These are phyloP conservation scores for Drosophila atripex DNA, from an alignment of 2,888 invertebrate species.

Conservation along the genomic window DNA sequence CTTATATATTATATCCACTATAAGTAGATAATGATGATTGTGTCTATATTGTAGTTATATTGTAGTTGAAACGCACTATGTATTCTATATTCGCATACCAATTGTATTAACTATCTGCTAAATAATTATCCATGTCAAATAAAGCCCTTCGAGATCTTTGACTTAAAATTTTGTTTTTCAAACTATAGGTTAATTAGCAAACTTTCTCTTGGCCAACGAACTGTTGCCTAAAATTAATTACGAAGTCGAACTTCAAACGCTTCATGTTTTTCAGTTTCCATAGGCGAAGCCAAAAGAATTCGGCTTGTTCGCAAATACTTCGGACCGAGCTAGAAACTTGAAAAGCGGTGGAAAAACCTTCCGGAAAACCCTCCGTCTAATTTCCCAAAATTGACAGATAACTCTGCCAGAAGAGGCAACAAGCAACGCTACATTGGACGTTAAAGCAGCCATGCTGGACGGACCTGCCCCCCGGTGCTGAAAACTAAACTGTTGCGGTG, in stretches of 20 bases:
- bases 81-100: slow-evolving; percentile 41
- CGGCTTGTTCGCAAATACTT: slow-evolving; percentile 23
- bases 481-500: slow-evolving; percentile 21
- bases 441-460: slow-evolving; percentile 54
- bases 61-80: slow-evolving; percentile 32
- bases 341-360: slow-evolving; percentile 44
- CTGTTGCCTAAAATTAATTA: slow-evolving; percentile 29
- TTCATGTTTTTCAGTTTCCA: slow-evolving; percentile 16
- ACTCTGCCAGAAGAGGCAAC: slow-evolving; percentile 24
- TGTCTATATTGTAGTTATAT: slow-evolving; percentile 34
- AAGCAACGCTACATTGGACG: slow-evolving; percentile 56
- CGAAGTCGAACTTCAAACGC: slow-evolving; percentile 24
- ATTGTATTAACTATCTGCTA: slow-evolving; percentile 23
- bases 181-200: slow-evolving; percentile 21
- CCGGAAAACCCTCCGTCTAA: slow-evolving; percentile 64
- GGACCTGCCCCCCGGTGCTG: slow-evolving; percentile 7
- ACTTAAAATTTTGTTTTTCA: neutral
- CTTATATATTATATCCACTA: slow-evolving; percentile 27
- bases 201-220: slow-evolving; percentile 9
- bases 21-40: slow-evolving; percentile 15
- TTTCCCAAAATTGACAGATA: slow-evolving; percentile 72
- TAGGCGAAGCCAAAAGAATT: slow-evolving; percentile 20
- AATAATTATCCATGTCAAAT: slow-evolving; percentile 37
- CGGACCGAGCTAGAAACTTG: slow-evolving; percentile 57
- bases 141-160: slow-evolving; percentile 41